Conservation (phyloP, 2,797 vertebrate genomes). For the Aselliscus stoliczkanus region DNA sequence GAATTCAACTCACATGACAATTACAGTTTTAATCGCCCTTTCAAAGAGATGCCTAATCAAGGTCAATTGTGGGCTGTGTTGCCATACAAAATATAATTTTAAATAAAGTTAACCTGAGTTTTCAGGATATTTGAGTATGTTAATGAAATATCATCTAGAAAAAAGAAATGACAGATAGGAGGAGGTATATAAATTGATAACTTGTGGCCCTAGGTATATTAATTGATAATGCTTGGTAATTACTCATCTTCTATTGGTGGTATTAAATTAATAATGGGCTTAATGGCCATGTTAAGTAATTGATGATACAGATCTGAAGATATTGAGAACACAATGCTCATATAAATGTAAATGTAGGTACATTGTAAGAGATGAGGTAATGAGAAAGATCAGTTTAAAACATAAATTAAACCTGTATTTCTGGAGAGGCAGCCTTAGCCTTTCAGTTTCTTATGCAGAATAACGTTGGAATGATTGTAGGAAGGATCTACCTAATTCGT, state of each 20-base stretch:
- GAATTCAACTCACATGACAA: neutral
- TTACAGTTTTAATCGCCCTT: neutral
- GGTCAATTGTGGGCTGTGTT: neutral
- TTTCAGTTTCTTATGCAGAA: neutral
- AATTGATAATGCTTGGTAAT: constrained; percentile 45
- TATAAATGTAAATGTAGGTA: neutral
- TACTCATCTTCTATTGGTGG: constrained; percentile 19
- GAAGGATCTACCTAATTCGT: neutral
- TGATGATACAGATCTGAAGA: neutral
- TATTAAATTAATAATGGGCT: constrained; percentile 46
- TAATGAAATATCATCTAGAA: neutral
- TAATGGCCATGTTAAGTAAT: constrained; percentile 38
- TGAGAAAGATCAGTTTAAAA: neutral
- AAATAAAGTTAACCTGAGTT: constrained; percentile 5
- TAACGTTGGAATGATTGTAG: neutral
- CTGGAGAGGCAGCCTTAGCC: neutral
- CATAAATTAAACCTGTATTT: neutral
- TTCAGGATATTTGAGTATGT: neutral
- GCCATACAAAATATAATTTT: neutral
- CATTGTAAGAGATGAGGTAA: neutral
- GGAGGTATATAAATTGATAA: neutral
- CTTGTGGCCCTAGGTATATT: neutral
- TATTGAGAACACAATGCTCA: neutral
- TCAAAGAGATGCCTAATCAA: neutral
- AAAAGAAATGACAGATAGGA: neutral